phyloP scores from a whole-genome alignment of 2,113 vertebrate species.

The Antechinus stuartii region DNA sequence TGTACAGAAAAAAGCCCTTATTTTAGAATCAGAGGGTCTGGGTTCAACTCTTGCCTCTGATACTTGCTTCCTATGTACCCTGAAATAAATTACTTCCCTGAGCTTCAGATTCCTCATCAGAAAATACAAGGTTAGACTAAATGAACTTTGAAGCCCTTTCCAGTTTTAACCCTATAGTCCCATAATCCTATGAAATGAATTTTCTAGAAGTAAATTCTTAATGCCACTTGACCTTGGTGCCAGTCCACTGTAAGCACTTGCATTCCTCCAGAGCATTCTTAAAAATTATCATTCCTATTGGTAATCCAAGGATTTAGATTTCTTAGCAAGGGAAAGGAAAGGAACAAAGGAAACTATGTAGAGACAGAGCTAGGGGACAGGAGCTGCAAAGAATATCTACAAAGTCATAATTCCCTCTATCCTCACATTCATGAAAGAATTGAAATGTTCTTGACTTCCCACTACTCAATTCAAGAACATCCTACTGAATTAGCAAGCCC shows the following conservation, averaged over 20 bases:
- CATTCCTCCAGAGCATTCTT: not conserved
- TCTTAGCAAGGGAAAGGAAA: not conserved
- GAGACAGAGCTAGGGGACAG: not conserved
- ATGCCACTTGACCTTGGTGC: not conserved
- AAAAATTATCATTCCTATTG: not conserved
- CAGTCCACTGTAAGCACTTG: not conserved
- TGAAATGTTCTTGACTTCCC: constrained; percentile 64
- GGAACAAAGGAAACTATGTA: rapidly evolving
- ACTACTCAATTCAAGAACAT: constrained; percentile 58
- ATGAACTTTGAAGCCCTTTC: not conserved
- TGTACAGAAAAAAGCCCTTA: not conserved
- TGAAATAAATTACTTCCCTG: not conserved
- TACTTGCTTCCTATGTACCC: not conserved
- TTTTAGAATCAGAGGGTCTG: not conserved
- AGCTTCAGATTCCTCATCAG: not conserved
- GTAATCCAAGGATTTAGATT: not conserved
- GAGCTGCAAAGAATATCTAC: not conserved
- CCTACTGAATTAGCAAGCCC: constrained; percentile 38
- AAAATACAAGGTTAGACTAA: not conserved
- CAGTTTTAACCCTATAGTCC: not conserved
- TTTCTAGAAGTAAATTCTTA: not conserved
- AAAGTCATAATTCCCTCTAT: not conserved
- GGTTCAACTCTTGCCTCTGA: not conserved
- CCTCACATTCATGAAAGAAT: not conserved
- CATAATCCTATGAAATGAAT: not conserved